Evolutionary conservation across 2,888 invertebrate species (phyloP).

Genomic region (Stenodema calcarata): DNA sequence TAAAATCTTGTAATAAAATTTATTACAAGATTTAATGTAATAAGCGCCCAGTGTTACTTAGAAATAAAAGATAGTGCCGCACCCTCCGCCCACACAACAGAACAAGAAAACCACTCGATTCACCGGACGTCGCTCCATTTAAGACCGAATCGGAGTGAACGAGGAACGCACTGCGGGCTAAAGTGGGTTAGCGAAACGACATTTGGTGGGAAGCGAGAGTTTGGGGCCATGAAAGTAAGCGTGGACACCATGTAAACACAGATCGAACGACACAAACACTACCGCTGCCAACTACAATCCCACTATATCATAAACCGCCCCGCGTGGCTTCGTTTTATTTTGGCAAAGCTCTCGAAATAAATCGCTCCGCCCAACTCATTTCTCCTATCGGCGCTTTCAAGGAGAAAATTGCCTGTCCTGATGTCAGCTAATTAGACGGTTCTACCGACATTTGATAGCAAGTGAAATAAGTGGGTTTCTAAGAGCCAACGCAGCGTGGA

Average conservation of each 20-base stretch:
- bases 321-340: not conserved
- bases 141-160: not conserved
- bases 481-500: too few species aligned
- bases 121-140: not conserved
- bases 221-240: slow-evolving; percentile 3
- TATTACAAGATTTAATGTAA: too few species aligned
- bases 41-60: too few species aligned
- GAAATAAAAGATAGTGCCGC: too few species aligned
- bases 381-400: not conserved
- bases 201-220: not conserved
- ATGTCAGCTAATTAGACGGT: not conserved
- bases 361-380: not conserved
- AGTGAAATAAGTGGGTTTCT: too few species aligned
- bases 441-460: too few species aligned
- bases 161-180: not conserved
- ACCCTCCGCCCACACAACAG: too few species aligned
- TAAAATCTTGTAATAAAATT: too few species aligned
- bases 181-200: slow-evolving; percentile 6
- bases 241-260: slow-evolving; percentile 18
- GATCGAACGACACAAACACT: slow-evolving; percentile 23
- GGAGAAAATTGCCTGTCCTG: not conserved
- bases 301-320: slow-evolving; percentile 32
- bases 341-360: not conserved
- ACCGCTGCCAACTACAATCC: slow-evolving; percentile 28
- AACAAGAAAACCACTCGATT: too few species aligned